A percentile compares a stretch with the other conserved stretches of the same genome.
Conservation (phyloP, 2,113 vertebrate species). For the Alethe diademata region DNA sequence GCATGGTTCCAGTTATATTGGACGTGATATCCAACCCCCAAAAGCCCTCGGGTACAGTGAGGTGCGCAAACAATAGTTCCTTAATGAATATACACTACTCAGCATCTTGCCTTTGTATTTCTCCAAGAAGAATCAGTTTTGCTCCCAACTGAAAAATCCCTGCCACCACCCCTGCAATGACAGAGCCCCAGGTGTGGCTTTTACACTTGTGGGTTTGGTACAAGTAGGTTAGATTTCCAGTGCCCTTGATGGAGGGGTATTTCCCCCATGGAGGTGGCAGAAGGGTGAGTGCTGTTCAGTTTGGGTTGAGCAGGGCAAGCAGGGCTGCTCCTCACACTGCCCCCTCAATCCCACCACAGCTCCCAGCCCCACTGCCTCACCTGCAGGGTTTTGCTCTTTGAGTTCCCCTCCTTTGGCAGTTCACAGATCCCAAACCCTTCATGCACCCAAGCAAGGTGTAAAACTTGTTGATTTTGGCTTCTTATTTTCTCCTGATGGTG, state of each 20-base stretch:
- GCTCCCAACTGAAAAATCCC: background rate
- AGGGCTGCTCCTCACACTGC: background rate
- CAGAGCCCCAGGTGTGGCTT: background rate
- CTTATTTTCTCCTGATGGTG: background rate
- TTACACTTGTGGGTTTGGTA: background rate
- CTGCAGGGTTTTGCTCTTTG: background rate
- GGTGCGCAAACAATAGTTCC: background rate
- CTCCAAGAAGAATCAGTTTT: background rate
- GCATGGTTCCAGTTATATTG: background rate
- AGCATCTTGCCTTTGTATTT: background rate
- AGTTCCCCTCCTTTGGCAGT: background rate
- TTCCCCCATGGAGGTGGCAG: rapidly evolving
- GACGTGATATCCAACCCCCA: background rate
- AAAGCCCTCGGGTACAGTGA: background rate
- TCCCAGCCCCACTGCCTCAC: rapidly evolving
- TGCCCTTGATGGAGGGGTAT: background rate
- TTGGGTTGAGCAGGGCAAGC: rapidly evolving
- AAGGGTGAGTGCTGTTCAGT: background rate
- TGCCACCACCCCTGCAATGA: background rate
- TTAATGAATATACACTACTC: background rate
- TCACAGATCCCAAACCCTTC: background rate
- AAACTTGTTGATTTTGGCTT: background rate
- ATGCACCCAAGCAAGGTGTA: background rate
- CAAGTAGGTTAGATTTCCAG: background rate
- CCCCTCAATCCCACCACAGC: rapidly evolving